phyloP scores from a whole-genome alignment of 2,888 invertebrate genomes.

The Pristionchus exspectatus region DNA sequence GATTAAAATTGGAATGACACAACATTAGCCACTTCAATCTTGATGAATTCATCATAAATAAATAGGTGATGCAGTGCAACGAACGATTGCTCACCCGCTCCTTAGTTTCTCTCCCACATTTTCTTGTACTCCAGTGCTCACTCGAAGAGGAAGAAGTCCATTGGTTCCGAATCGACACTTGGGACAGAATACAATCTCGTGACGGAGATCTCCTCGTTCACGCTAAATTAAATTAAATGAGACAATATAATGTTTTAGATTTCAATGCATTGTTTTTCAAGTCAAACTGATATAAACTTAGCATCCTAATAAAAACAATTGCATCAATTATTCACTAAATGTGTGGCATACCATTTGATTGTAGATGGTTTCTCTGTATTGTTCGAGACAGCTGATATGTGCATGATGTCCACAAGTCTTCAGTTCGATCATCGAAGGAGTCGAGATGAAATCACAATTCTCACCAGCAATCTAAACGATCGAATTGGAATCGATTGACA shows the following conservation, averaged over 20 bases:
- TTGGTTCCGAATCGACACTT: slow-evolving; percentile 68
- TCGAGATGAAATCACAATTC: slow-evolving; percentile 14
- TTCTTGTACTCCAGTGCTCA: slow-evolving; percentile 58
- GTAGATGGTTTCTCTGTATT: slow-evolving; percentile 85
- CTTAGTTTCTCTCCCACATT: slow-evolving; percentile 43
- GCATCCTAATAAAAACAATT: neutral
- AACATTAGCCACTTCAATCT: too few relatives aligned
- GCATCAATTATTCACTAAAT: too few relatives aligned
- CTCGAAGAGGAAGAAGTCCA: slow-evolving; percentile 63
- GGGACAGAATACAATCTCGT: slow-evolving; percentile 62
- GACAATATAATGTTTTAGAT: neutral
- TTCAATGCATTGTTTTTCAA: neutral
- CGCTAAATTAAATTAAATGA: neutral
- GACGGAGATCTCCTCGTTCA: neutral
- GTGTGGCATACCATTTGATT: neutral
- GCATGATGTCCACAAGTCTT: slow-evolving; percentile 97
- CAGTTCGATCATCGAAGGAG: slow-evolving; percentile 83
- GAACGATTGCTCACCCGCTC: neutral
- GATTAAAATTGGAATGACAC: too few relatives aligned
- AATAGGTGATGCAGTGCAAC: too few relatives aligned
- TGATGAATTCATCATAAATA: too few relatives aligned
- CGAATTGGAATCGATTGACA: neutral
- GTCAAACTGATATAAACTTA: neutral
- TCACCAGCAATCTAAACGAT: slow-evolving; percentile 18
- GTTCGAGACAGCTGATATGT: slow-evolving; percentile 93